Percentiles rank a stretch among this genome's conserved stretches.
Conservation (phyloP, 2,888 invertebrate genomes). For the Maniola hyperantus region DNA sequence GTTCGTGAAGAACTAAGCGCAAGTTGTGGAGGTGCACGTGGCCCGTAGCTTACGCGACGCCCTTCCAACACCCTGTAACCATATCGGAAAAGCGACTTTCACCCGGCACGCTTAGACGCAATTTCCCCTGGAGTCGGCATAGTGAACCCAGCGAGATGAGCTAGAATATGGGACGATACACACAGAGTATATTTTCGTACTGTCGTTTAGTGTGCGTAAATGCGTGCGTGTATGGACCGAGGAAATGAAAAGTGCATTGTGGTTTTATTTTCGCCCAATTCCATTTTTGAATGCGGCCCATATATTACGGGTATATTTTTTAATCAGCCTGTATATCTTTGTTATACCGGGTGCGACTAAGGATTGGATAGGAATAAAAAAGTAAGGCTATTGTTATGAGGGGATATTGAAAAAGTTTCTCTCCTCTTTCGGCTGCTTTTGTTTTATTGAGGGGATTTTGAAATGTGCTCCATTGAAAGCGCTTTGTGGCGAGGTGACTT, state of each 20-base stretch:
- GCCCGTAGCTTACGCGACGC: constrained; percentile 78
- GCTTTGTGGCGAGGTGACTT: constrained; percentile 58
- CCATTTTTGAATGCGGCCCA: constrained; percentile 36
- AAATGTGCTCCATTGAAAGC: constrained; percentile 59
- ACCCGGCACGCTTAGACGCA: constrained; percentile 61
- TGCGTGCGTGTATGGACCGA: constrained; percentile 51
- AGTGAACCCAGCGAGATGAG: constrained; percentile 62
- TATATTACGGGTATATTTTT: constrained; percentile 6
- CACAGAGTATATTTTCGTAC: constrained; percentile 78
- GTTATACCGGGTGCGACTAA: constrained; percentile 42
- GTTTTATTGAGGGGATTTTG: constrained; percentile 64
- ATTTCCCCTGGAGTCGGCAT: constrained; percentile 60
- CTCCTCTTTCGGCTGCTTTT: constrained; percentile 49
- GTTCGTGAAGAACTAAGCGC: constrained; percentile 81
- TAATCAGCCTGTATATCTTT: constrained; percentile 51
- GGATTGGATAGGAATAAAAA: constrained; percentile 26
- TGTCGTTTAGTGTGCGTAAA: constrained; percentile 65
- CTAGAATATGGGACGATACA: constrained; percentile 75
- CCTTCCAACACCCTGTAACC: constrained; percentile 70
- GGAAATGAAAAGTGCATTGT: constrained; percentile 71
- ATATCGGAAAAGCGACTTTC: constrained; percentile 75
- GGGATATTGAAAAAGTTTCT: constrained; percentile 75
- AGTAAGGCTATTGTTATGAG: constrained; percentile 60
- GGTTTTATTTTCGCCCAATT: constrained; percentile 46
- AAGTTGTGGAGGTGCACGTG: constrained; percentile 80